Conservation (phyloP, 2,797 vertebrate genomes). For the Esox lucius region DNA sequence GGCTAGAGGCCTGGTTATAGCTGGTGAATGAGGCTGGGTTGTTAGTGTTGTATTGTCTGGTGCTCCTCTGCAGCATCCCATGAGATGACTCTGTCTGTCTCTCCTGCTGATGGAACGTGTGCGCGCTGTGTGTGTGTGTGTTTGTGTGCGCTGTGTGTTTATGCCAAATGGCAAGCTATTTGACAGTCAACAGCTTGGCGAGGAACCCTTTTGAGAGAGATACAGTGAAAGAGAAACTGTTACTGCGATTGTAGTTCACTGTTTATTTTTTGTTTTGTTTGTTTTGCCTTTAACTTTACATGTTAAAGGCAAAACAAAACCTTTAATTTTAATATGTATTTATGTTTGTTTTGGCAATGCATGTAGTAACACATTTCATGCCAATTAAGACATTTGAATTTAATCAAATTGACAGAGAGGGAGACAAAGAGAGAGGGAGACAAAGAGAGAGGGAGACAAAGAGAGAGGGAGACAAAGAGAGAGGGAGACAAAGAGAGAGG, state of each 20-base stretch:
- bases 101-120: background rate
- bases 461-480: no score
- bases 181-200: constrained; percentile 17
- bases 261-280: no score
- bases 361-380: no score
- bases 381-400: no score
- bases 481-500: no score
- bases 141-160: background rate
- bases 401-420: background rate
- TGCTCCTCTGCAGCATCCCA: background rate
- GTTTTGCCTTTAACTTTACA: no score
- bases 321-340: no score
- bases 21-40: background rate
- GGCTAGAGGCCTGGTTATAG: no score
- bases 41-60: background rate
- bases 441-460: no score
- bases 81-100: background rate
- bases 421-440: no score
- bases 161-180: background rate
- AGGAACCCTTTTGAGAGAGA: constrained; percentile 11
- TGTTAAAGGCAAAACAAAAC: no score
- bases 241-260: background rate
- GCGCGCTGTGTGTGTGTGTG: background rate
- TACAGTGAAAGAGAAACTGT: background rate
- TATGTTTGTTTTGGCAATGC: no score